A percentile compares a stretch with the other conserved stretches of the same genome.
Evolutionary conservation across 2,888 invertebrate genomes (phyloP).

Genomic region (Achlya flavicornis): DNA sequence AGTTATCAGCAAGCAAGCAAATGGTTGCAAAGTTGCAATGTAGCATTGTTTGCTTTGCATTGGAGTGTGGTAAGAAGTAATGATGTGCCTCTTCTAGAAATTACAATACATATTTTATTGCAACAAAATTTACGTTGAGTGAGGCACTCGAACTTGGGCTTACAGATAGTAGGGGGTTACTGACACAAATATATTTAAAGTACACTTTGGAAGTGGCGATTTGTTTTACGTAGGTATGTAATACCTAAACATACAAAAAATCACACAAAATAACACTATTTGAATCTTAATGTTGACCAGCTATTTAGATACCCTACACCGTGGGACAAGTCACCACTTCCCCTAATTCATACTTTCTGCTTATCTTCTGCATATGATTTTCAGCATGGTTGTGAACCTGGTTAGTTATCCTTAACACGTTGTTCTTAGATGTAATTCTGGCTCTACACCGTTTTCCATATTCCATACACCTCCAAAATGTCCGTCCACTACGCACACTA

Average conservation of each 20-base stretch:
- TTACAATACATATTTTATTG: too few species aligned
- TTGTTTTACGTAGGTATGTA: background rate
- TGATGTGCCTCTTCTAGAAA: too few species aligned
- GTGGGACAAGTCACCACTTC: slow-evolving; percentile 77
- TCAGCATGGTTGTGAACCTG: slow-evolving; percentile 74
- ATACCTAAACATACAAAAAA: background rate
- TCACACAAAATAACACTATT: slow-evolving; percentile 7
- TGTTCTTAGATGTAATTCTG: slow-evolving; percentile 78
- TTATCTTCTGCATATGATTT: slow-evolving; percentile 73
- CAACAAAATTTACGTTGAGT: background rate
- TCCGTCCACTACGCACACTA: slow-evolving; percentile 77
- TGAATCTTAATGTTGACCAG: slow-evolving; percentile 3
- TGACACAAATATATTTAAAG: background rate
- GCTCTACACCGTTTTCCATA: slow-evolving; percentile 79
- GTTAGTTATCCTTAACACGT: slow-evolving; percentile 73
- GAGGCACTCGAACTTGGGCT: background rate
- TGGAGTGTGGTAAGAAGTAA: too few species aligned
- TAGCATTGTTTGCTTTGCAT: too few species aligned
- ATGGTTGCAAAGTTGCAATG: too few species aligned
- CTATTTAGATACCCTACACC: slow-evolving; percentile 43
- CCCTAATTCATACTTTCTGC: slow-evolving; percentile 72
- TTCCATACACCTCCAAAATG: slow-evolving; percentile 81
- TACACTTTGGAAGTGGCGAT: background rate
- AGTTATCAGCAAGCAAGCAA: too few species aligned
- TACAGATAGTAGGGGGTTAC: background rate